These are phyloP conservation scores for Tenebrosternarchus preto DNA, from an alignment of 2,113 vertebrate species.

Conservation along the genomic window DNA sequence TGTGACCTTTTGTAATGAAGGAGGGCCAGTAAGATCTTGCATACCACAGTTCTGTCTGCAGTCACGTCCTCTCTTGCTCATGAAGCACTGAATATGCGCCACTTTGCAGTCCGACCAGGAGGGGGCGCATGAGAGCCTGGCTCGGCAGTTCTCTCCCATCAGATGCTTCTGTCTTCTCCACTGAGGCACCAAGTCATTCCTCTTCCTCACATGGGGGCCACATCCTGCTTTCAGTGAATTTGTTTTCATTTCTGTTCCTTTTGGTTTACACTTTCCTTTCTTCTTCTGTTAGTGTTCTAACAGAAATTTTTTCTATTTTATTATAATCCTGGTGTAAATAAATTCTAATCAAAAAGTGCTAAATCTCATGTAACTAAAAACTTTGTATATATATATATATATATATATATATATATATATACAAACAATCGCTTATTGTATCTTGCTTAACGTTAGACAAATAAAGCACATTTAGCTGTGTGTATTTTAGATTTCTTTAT, in stretches of 20 bases:
- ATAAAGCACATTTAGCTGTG: neutral
- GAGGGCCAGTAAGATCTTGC: neutral
- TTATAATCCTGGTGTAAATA: neutral
- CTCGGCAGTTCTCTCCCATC: constrained; percentile 16
- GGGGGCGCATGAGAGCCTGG: constrained; percentile 39
- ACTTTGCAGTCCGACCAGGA: constrained; percentile 45
- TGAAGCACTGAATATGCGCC: neutral
- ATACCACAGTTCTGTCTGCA: neutral
- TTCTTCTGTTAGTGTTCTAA: neutral
- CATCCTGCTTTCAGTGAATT: constrained; percentile 5
- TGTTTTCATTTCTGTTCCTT: constrained; percentile 1
- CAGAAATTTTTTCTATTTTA: too few relatives aligned
- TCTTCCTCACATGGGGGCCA: constrained; percentile 35
- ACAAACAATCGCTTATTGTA: neutral
- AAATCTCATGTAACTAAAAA: neutral
- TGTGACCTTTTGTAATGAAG: neutral
- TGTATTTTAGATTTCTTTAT: neutral
- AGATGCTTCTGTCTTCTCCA: constrained; percentile 21
- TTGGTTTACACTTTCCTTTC: neutral
- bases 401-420: too few relatives aligned
- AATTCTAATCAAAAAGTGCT: neutral
- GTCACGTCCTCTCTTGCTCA: neutral
- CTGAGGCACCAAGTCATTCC: constrained; percentile 12
- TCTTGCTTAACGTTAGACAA: neutral
- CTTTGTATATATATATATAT: too few relatives aligned